Evolutionary conservation across 1,140 invertebrate species (phyloP).

Genomic region (Heliothis virescens): DNA sequence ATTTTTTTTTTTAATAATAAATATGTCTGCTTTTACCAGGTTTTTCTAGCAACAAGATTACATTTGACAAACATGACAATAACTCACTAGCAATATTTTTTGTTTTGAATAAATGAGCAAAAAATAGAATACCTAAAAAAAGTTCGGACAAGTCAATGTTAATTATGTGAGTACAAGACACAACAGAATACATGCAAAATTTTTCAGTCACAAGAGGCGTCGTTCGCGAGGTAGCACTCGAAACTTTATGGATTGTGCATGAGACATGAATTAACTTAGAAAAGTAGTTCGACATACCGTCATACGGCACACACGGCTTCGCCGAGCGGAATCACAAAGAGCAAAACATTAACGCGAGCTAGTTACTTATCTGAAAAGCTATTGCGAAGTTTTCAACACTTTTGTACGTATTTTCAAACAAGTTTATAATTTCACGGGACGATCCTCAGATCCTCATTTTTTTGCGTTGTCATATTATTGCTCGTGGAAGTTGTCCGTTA

Average conservation of each 20-base stretch:
- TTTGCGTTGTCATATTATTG: background rate
- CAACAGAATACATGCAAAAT: conserved; percentile 44
- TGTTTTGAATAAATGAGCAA: no score
- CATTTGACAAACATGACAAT: background rate
- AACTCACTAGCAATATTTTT: no score
- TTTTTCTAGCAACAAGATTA: no score
- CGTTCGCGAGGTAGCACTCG: conserved; percentile 65
- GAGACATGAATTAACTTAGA: conserved; percentile 79
- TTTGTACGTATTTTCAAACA: conserved; percentile 70
- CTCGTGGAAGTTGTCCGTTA: background rate
- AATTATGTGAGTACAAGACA: background rate
- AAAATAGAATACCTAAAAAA: no score
- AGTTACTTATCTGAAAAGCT: conserved; percentile 81
- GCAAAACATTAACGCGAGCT: conserved; percentile 80
- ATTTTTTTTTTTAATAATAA: background rate
- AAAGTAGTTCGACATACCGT: conserved; percentile 76
- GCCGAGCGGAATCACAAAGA: conserved; percentile 75
- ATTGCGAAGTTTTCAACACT: conserved; percentile 75
- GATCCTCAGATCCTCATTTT: conserved; percentile 28
- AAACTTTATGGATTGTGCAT: conserved; percentile 79
- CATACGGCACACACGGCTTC: conserved; percentile 62
- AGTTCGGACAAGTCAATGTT: background rate
- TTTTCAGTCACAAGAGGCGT: conserved; percentile 66
- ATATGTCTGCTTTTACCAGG: background rate
- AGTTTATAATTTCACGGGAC: conserved; percentile 63